These are phyloP conservation scores for Axinella damicornis DNA, from an alignment of 37 sponge, comb jelly and placozoan species.

Conservation along the genomic window DNA sequence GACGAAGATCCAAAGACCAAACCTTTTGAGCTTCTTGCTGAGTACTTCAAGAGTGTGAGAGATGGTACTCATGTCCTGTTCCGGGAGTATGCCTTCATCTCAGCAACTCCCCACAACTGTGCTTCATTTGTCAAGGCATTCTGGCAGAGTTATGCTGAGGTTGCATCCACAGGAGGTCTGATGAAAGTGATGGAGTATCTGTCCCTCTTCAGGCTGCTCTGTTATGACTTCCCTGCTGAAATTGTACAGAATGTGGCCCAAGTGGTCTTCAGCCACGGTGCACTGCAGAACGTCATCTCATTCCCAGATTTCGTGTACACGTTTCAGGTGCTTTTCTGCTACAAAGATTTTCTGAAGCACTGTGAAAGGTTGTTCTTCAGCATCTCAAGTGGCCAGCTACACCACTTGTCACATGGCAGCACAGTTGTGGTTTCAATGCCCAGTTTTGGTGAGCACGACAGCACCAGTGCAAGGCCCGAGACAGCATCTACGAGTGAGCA, in stretches of 20 bases:
- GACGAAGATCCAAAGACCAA: slow-evolving; percentile 75
- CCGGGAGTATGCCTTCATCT: slow-evolving; percentile 74
- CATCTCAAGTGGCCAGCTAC: slow-evolving; percentile 4
- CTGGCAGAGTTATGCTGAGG: slow-evolving; percentile 52
- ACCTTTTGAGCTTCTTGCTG: slow-evolving; percentile 69
- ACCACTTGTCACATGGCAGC: not conserved
- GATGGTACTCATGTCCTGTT: slow-evolving; percentile 77
- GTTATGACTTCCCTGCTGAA: slow-evolving; percentile 71
- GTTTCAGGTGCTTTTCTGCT: slow-evolving; percentile 83
- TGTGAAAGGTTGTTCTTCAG: slow-evolving; percentile 16
- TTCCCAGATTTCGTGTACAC: slow-evolving; percentile 80
- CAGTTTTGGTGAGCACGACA: not conserved
- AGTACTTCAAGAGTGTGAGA: slow-evolving; percentile 77
- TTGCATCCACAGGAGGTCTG: slow-evolving; percentile 40
- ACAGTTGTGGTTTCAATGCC: slow-evolving; percentile 42
- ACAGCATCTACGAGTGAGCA: not conserved
- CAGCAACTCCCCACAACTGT: slow-evolving; percentile 84
- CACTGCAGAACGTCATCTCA: slow-evolving; percentile 14
- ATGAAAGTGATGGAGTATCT: slow-evolving; percentile 71
- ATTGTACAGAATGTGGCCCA: slow-evolving; percentile 6
- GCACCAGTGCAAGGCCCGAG: not conserved
- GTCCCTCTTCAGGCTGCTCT: slow-evolving; percentile 69
- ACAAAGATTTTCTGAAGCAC: slow-evolving; percentile 67
- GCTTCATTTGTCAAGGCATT: slow-evolving; percentile 72
- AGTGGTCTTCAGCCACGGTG: slow-evolving; percentile 14